These are phyloP conservation scores for Danio choprae DNA, from an alignment of 2,797 vertebrate species.

Conservation along the genomic window DNA sequence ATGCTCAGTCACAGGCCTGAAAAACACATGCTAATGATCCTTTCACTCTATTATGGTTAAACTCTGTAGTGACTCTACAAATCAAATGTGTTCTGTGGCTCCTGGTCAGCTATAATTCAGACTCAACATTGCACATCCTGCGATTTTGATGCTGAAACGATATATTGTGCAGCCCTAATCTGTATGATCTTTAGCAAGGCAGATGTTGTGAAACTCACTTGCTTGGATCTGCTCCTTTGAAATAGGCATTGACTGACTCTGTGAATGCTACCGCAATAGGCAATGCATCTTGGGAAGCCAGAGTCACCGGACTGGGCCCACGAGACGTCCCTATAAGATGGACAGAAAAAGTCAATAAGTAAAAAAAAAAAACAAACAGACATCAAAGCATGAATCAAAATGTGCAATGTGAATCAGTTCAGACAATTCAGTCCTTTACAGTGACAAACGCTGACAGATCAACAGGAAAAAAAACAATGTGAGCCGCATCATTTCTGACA, in stretches of 20 bases:
- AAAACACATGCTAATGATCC: no score
- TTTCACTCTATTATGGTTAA: no score
- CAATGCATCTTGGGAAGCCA: slow-evolving; percentile 92
- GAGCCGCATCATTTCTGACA: background rate
- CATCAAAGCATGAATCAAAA: background rate
- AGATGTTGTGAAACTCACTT: slow-evolving; percentile 86
- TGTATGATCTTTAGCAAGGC: slow-evolving; percentile 18
- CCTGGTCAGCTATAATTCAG: no score
- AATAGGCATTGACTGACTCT: slow-evolving; percentile 98
- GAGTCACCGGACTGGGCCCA: slow-evolving; percentile 95
- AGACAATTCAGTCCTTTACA: background rate
- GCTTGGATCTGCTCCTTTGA: slow-evolving; percentile 98
- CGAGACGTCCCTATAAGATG: slow-evolving; percentile 88
- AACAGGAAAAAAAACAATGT: background rate
- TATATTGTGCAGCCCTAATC: background rate
- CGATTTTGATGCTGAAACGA: no score
- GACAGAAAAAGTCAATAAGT: background rate
- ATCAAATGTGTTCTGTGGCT: no score
- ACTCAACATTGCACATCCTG: no score
- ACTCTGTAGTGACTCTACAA: no score
- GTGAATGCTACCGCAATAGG: slow-evolving; percentile 98
- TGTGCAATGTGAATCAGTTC: background rate
- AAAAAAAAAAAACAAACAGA: background rate
- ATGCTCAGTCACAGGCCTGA: no score
- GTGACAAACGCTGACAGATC: slow-evolving; percentile 14